Evolutionary conservation across 2,113 vertebrate species (phyloP), one percentile per base, ranked within the genome.

Genomic region (Pelodiscus sinensis): DNA sequence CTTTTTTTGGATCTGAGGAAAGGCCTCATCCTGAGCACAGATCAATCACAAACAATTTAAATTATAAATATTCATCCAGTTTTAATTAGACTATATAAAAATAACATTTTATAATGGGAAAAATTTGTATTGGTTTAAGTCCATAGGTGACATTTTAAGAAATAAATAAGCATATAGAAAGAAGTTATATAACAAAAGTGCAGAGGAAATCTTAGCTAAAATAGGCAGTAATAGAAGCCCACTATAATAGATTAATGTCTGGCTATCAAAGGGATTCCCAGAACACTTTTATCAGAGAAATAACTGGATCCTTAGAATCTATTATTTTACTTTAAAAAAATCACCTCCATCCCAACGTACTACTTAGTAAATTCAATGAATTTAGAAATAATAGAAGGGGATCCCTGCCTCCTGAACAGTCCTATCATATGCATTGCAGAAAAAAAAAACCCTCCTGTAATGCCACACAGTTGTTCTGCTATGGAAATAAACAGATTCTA

Each of bases 261-360:
- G 8, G 56, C 57, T 68, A 5, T 62, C 8, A 1, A 82, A 90
- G 89, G 84, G 81, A 50, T 62, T 50, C 62, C 56, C 31, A 54
- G 73, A 19, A 44, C 7, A n/a, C 12, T 50, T 71, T 38, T 29
- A 79, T 1, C 35, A 68, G 21, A 91, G 8, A 95, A 94, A 81
- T 56, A 79, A 38, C 52, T 85, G 10, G 10, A 27, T 79, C 5
- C 22, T 54, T 90, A 12, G 15, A 58, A 87, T 9, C 75, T 9
- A 58, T 22, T 19, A 22, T 82, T 90, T 86, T n/a, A 77, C 54
- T 96, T 90, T 79, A 60, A 84, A 93, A 85, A 65, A 94, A 84
- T 4, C 92, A 21, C 55, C 14, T 19, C 8, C 24, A 4, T 50
- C 51, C 27, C 2, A 6, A 82, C 55, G 27, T 62, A 4, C 35